Evolutionary conservation across 1,140 invertebrate genomes (phyloP).

Genomic region (Diploscapter pachys): DNA sequence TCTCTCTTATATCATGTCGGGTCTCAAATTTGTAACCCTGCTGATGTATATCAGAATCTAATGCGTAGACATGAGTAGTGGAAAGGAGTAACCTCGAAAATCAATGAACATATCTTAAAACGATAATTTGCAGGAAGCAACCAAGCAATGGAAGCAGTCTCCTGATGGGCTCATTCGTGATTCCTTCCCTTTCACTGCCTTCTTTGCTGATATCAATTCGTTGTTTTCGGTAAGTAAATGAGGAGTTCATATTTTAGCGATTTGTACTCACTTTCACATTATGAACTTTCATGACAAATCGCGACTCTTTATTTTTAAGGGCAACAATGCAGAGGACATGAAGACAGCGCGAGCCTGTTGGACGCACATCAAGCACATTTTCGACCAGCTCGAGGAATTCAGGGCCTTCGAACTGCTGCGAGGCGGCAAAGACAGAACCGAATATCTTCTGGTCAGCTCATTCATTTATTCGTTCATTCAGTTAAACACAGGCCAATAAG

Average conservation of each 20-base stretch:
- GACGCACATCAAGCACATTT: conserved; percentile 89
- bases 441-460: conserved; percentile 75
- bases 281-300: too few relatives aligned
- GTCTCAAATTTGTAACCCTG: too few relatives aligned
- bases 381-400: conserved; percentile 94
- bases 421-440: conserved; percentile 87
- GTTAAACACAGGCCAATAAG: not conserved
- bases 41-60: too few relatives aligned
- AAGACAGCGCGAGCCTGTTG: conserved; percentile 89
- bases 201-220: conserved; percentile 85
- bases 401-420: conserved; percentile 89
- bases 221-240: conserved; percentile 71
- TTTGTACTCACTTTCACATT: too few relatives aligned
- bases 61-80: too few relatives aligned
- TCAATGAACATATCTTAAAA: too few relatives aligned
- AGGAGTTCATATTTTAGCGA: too few relatives aligned
- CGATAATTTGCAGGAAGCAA: too few relatives aligned
- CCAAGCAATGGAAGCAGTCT: too few relatives aligned
- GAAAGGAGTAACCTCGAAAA: too few relatives aligned
- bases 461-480: not conserved
- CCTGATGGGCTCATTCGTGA: too few relatives aligned
- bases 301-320: conserved; percentile 5
- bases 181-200: conserved; percentile 70
- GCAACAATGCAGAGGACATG: conserved; percentile 77
- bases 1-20: too few relatives aligned